Evolutionary conservation across 2,797 vertebrate species (phyloP).

Genomic region (Neosilurus hyrtlii): DNA sequence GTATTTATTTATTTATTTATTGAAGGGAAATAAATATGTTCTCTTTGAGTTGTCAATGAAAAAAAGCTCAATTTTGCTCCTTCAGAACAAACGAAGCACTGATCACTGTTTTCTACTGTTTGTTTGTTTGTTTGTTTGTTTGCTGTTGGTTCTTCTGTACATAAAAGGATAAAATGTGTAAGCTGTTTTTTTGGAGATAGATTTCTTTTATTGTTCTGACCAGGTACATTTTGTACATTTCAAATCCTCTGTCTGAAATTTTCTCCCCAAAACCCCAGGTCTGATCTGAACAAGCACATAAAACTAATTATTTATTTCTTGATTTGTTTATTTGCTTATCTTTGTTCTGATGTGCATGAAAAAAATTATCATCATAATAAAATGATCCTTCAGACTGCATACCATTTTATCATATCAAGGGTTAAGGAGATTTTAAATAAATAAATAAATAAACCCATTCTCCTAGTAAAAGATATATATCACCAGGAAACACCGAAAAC

Average conservation of each 20-base stretch:
- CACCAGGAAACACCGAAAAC: not conserved
- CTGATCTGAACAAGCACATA: not conserved
- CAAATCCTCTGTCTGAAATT: not conserved
- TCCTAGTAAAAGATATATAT: too few species aligned
- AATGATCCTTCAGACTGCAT: not conserved
- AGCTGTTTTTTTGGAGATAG: not conserved
- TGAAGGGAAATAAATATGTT: not conserved
- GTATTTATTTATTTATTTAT: too few species aligned
- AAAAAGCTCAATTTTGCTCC: not conserved
- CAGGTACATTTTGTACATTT: not conserved
- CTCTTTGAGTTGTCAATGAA: not conserved
- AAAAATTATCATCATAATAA: not conserved
- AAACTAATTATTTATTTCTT: not conserved
- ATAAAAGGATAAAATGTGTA: not conserved
- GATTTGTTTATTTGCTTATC: not conserved
- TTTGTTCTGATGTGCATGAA: not conserved
- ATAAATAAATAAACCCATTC: too few species aligned
- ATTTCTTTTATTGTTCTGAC: not conserved
- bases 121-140: not conserved
- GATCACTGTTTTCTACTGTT: not conserved
- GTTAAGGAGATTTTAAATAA: too few species aligned
- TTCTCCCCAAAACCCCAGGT: not conserved
- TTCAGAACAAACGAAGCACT: not conserved
- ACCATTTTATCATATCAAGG: too few species aligned
- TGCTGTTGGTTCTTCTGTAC: not conserved